phyloP scores from a whole-genome alignment of 2,797 vertebrate genomes.

The Ataeniobius toweri region DNA sequence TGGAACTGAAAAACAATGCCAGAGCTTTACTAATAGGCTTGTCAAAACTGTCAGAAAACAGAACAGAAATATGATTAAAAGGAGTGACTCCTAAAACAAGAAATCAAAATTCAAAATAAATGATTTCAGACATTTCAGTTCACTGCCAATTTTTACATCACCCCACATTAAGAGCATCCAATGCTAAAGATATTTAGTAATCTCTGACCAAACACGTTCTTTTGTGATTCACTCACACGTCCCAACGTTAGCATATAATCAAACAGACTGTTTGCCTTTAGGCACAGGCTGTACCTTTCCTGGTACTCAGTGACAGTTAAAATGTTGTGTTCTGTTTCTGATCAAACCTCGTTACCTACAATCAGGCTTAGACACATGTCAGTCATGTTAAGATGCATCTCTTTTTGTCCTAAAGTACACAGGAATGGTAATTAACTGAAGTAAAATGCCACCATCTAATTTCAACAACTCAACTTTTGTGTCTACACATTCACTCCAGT shows the following conservation, averaged over 20 bases:
- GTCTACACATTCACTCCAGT: constrained; percentile 1
- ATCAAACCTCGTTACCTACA: background rate
- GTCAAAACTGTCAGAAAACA: too few species aligned
- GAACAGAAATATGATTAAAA: too few species aligned
- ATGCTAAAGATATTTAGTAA: background rate
- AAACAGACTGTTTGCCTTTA: constrained; percentile 45
- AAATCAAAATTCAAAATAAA: too few species aligned
- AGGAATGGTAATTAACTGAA: background rate
- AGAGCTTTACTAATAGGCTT: too few species aligned
- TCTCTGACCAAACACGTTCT: background rate
- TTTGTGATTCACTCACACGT: constrained; percentile 8
- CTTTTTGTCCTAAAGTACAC: background rate
- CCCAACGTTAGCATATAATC: constrained; percentile 27
- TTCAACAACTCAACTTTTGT: background rate
- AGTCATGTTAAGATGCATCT: background rate
- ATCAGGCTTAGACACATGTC: background rate
- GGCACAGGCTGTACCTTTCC: constrained; percentile 34
- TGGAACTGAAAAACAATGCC: too few species aligned
- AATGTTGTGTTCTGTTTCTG: constrained; percentile 9
- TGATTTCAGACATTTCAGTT: too few species aligned
- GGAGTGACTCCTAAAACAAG: too few species aligned
- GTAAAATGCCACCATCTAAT: background rate
- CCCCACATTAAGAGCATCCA: background rate
- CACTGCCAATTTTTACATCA: background rate
- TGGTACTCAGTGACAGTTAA: constrained; percentile 28